Base-by-base conservation (phyloP, 1,140 invertebrate species). In the Drosophila leontia region DNA sequence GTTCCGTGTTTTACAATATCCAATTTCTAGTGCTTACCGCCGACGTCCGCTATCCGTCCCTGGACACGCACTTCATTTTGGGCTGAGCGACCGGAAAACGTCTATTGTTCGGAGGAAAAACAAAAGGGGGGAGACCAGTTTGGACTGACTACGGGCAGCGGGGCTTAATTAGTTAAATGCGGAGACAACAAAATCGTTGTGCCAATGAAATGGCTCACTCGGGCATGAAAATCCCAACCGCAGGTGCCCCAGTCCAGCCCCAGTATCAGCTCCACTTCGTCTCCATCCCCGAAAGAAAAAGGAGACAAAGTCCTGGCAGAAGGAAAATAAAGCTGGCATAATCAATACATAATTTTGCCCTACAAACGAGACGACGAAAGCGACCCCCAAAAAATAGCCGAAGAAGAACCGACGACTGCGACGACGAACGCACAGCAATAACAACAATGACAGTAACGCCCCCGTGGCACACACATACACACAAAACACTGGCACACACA, bases 281-380 rank as follows among this genome's bases (percentile, higher is more conserved):
- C 44, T 26, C 23, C 42, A 44, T 19, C 19, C 41, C 37, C 17
- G 23, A 57, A 72, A 29, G 26, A 26, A 48, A 48, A 55, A 2
- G 15, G n/a, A 51, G 48, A 50, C 39, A 37, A 34, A 41, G 39
- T 37, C 29, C 17, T 41, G 37, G n/a, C 8, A 53, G 23, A 76
- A 48, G 59, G 51, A 77, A 60, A 34, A 65, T 69, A 79, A 72
- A 67, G 60, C 39, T 34, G 63, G 55, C 90, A 85, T 88, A 91
- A 91, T 91, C 88, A 84, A 91, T 91, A 91, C 88, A 91, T 69
- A 91, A 88, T 85, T 91, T 91, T 91, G 88, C 77, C 88, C 88
- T 85, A 91, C 76, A 87, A 91, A 90, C 90, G 84, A 82, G 64
- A 75, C 62, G 64, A 75, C 59, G 70, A 90, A 75, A 84, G 69